Conservation (phyloP, 2,797 vertebrate genomes). For the Momotus momota region DNA sequence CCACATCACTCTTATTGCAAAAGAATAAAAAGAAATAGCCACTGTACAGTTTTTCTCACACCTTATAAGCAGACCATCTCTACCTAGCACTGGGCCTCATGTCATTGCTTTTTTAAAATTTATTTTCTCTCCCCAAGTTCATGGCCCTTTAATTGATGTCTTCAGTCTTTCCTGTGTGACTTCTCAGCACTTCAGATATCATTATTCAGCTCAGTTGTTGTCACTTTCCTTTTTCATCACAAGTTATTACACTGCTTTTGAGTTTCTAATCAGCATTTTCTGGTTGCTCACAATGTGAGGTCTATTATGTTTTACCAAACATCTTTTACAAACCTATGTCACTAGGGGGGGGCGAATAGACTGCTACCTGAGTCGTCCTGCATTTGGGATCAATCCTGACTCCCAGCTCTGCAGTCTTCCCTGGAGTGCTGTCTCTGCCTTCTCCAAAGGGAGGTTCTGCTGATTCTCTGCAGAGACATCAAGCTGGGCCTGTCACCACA, state of each 20-base stretch:
- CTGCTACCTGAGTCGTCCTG: background rate
- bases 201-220: background rate
- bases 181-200: background rate
- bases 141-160: background rate
- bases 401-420: background rate
- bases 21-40: background rate
- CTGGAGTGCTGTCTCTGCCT: background rate
- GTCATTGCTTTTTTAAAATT: background rate
- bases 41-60: background rate
- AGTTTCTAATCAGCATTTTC: conserved; percentile 11
- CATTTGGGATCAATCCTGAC: background rate
- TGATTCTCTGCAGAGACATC: background rate
- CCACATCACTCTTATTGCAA: background rate
- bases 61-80: background rate
- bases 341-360: no score
- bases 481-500: background rate
- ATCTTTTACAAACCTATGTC: background rate
- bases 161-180: background rate
- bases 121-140: background rate
- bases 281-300: background rate
- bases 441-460: background rate
- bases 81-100: background rate
- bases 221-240: background rate
- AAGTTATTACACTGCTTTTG: background rate
- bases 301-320: background rate